These are phyloP conservation scores for Leguminivora glycinivorella DNA, from an alignment of 1,140 invertebrate genomes.

Conservation along the genomic window DNA sequence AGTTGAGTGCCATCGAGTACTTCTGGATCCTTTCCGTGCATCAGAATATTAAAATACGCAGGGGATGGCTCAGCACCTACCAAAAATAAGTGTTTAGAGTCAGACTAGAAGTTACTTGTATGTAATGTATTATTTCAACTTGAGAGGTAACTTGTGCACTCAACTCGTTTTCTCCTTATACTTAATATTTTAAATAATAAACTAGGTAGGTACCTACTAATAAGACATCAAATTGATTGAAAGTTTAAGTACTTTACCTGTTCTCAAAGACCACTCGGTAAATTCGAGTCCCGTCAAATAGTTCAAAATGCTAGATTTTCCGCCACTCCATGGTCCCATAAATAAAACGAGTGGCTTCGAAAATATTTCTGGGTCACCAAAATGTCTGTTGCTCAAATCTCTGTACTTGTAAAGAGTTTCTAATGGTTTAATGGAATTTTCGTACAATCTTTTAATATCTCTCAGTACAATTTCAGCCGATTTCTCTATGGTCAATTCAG, in stretches of 20 bases:
- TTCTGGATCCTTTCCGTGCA: constrained; percentile 91
- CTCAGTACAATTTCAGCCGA: constrained; percentile 88
- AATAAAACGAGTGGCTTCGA: constrained; percentile 95
- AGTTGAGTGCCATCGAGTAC: constrained; percentile 94
- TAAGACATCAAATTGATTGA: too few species aligned
- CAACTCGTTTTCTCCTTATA: too few species aligned
- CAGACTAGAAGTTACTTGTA: too few species aligned
- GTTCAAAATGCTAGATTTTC: constrained; percentile 96
- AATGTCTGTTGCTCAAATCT: constrained; percentile 94
- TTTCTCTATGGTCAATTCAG: constrained; percentile 86
- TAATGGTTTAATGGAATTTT: constrained; percentile 92
- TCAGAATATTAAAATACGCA: constrained; percentile 95
- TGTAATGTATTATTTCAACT: too few species aligned
- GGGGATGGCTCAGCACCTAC: constrained; percentile 95
- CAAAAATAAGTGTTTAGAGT: constrained; percentile 33
- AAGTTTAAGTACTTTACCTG: constrained; percentile 81
- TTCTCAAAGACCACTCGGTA: constrained; percentile 88
- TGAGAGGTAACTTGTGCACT: too few species aligned
- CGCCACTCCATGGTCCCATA: constrained; percentile 97
- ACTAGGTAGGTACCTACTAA: too few species aligned
- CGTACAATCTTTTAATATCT: constrained; percentile 93
- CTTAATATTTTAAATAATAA: too few species aligned
- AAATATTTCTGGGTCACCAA: constrained; percentile 96
- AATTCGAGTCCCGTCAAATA: constrained; percentile 94
- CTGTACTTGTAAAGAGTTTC: constrained; percentile 95